A percentile compares a stretch with the other conserved stretches of the same genome.
Evolutionary conservation across 2,113 vertebrate species (phyloP).

Genomic region (Megaceryle maxima): DNA sequence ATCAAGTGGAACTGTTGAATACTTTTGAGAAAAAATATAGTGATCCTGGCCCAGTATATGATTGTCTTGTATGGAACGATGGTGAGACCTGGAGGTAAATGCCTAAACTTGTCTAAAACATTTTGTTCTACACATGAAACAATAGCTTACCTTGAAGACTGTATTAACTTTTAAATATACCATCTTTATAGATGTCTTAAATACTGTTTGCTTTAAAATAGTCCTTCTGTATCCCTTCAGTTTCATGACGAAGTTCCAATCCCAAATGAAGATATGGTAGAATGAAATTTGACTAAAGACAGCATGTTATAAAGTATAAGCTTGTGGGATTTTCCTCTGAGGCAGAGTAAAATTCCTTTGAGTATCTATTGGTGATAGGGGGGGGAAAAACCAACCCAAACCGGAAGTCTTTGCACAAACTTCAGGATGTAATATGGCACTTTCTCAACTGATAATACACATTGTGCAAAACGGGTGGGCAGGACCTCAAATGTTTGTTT

Average conservation of each 20-base stretch:
- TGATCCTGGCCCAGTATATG: slow-evolving; percentile 96
- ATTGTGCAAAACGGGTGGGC: neutral
- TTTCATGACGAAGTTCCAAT: neutral
- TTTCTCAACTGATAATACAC: neutral
- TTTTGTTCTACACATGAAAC: neutral
- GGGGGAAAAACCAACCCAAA: neutral
- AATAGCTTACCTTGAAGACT: neutral
- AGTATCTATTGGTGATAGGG: neutral
- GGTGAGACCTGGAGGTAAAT: slow-evolving; percentile 90
- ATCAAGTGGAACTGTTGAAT: slow-evolving; percentile 90
- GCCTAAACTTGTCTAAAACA: neutral
- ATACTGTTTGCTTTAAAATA: neutral
- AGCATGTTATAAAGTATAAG: neutral
- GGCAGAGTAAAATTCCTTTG: neutral
- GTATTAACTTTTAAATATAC: neutral
- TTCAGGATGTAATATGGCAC: neutral
- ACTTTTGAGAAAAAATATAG: slow-evolving; percentile 96
- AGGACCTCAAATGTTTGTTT: neutral
- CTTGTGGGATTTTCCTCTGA: neutral
- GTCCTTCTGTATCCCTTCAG: neutral
- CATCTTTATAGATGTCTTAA: neutral
- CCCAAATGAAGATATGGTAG: neutral
- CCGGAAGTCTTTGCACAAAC: neutral
- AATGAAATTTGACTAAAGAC: neutral
- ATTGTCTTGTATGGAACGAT: slow-evolving; percentile 95